phyloP scores from a whole-genome alignment of 2,888 invertebrate genomes.

The Cheilosia soror region DNA sequence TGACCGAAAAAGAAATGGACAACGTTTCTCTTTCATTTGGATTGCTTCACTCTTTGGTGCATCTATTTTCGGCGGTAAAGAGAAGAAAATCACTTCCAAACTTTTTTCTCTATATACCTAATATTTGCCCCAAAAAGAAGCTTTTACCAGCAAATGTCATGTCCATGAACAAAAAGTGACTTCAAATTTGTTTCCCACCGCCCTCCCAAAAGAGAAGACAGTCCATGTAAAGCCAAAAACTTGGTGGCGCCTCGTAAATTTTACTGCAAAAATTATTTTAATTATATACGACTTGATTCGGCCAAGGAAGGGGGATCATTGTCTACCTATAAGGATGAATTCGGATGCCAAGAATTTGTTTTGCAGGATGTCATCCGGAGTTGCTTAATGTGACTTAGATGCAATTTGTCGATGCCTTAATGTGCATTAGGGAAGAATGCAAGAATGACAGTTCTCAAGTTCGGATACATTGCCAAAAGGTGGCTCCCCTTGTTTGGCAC shows the following conservation, averaged over 20 bases:
- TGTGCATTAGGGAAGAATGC: slow-evolving; percentile 42
- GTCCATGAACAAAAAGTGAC: background rate
- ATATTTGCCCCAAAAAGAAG: slow-evolving; percentile 22
- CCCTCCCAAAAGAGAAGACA: background rate
- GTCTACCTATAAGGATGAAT: slow-evolving; percentile 1
- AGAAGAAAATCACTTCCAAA: slow-evolving; percentile 42
- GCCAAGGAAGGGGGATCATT: background rate
- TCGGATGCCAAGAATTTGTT: slow-evolving; percentile 65
- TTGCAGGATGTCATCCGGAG: slow-evolving; percentile 54
- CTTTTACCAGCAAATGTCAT: slow-evolving; percentile 20
- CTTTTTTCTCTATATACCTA: slow-evolving; percentile 17
- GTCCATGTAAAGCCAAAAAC: slow-evolving; percentile 24
- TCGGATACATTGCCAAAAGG: slow-evolving; percentile 44
- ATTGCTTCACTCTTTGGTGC: slow-evolving; percentile 46
- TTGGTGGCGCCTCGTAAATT: slow-evolving; percentile 72
- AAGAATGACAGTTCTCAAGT: slow-evolving; percentile 3
- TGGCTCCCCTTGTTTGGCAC: slow-evolving; percentile 18
- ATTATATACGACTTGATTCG: slow-evolving; percentile 53
- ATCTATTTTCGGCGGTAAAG: slow-evolving; percentile 70
- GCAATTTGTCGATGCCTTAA: slow-evolving; percentile 65
- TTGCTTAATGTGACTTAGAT: slow-evolving; percentile 60
- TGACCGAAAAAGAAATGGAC: slow-evolving; percentile 28
- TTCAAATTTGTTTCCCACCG: background rate
- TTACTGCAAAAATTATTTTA: slow-evolving; percentile 67
- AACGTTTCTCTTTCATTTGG: slow-evolving; percentile 33